Evolutionary conservation across 2,888 invertebrate species (phyloP).

Genomic region (Taenaris catops): DNA sequence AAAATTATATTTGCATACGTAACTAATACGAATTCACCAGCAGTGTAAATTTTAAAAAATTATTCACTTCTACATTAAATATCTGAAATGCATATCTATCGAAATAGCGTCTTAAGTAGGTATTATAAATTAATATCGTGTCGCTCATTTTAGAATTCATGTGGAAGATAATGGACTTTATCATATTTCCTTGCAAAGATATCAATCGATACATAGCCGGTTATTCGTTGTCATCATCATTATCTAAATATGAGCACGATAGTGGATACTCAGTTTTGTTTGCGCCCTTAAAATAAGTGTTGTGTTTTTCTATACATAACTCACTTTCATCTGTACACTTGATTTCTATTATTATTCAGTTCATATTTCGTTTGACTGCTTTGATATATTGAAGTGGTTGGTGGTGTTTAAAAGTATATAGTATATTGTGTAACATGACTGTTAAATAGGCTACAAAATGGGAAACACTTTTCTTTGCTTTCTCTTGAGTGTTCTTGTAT

Average conservation of each 20-base stretch:
- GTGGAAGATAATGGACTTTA: conserved; percentile 21
- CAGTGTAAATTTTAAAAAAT: too few species aligned
- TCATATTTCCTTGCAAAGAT: conserved; percentile 54
- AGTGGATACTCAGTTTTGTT: conserved; percentile 19
- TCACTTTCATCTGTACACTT: neutral
- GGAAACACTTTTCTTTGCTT: conserved; percentile 4
- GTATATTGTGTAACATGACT: too few species aligned
- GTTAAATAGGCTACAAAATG: too few species aligned
- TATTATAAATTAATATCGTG: neutral
- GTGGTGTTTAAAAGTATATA: too few species aligned
- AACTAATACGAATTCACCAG: too few species aligned
- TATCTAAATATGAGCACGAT: conserved; percentile 27
- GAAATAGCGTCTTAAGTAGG: conserved; percentile 3
- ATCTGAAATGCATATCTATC: conserved; percentile 3
- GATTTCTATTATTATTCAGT: too few species aligned
- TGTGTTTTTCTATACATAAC: conserved; percentile 2
- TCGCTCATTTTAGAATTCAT: conserved; percentile 6
- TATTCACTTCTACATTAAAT: too few species aligned
- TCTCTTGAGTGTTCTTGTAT: conserved; percentile 5
- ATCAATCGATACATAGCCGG: conserved; percentile 48
- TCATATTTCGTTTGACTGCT: too few species aligned
- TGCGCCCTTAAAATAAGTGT: conserved; percentile 11
- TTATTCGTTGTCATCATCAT: conserved; percentile 27
- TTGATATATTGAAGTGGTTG: too few species aligned
- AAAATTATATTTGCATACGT: conserved; percentile 1